Evolutionary conservation across 2,888 invertebrate species (phyloP).

Genomic region (Thera obeliscata): DNA sequence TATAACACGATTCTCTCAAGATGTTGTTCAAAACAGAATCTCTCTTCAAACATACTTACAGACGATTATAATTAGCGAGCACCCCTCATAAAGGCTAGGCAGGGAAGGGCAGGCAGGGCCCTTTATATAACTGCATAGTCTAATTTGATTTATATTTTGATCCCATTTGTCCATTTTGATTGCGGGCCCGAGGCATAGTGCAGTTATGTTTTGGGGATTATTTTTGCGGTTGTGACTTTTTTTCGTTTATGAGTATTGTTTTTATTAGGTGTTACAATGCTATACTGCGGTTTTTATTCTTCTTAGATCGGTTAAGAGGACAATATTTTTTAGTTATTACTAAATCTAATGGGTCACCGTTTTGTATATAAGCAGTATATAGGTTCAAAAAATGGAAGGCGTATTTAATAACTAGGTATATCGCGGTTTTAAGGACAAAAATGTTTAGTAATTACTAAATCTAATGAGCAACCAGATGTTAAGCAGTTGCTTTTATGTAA

Average conservation of each 20-base stretch:
- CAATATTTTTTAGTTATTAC: no score
- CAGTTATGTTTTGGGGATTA: constrained; percentile 45
- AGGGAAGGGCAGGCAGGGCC: constrained; percentile 47
- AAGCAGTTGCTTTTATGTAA: no score
- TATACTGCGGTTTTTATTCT: neutral
- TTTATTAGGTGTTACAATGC: neutral
- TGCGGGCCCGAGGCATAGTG: constrained; percentile 52
- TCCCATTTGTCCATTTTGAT: constrained; percentile 69
- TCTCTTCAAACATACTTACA: constrained; percentile 47
- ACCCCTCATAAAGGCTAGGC: constrained; percentile 31
- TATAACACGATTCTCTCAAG: constrained; percentile 8
- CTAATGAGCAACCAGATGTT: no score
- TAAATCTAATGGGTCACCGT: no score
- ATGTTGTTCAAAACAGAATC: constrained; percentile 26
- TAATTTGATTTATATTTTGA: constrained; percentile 80
- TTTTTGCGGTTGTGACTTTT: constrained; percentile 34
- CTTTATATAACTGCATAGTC: constrained; percentile 56
- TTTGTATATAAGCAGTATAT: no score
- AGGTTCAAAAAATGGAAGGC: no score
- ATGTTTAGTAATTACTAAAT: no score
- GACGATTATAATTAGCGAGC: constrained; percentile 59
- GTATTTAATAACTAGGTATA: no score
- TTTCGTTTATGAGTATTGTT: constrained; percentile 18
- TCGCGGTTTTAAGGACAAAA: no score
- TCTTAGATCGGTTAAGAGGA: no score